phyloP scores from a whole-genome alignment of 2,888 invertebrate species.

The Branchipolynoe longqiensis region DNA sequence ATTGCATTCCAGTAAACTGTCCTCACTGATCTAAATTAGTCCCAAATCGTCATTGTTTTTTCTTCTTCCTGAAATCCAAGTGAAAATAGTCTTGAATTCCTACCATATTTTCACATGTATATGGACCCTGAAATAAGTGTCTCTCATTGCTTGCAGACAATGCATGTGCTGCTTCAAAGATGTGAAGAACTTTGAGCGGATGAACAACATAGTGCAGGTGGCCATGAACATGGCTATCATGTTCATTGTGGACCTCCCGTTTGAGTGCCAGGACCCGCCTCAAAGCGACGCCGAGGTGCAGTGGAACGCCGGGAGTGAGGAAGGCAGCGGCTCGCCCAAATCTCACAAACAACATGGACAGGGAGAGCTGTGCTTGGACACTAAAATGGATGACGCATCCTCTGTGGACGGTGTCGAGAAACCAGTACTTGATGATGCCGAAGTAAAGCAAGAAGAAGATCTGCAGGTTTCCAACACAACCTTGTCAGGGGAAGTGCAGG shows the following conservation, averaged over 20 bases:
- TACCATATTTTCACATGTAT: too few relatives aligned
- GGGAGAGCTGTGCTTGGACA: background rate
- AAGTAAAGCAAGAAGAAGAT: too few relatives aligned
- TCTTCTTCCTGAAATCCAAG: too few relatives aligned
- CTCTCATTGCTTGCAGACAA: slow-evolving; percentile 88
- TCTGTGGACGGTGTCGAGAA: background rate
- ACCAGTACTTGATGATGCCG: too few relatives aligned
- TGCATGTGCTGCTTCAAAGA: slow-evolving; percentile 97
- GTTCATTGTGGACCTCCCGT: slow-evolving; percentile 84
- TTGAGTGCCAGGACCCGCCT: slow-evolving; percentile 65
- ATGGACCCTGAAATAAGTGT: too few relatives aligned
- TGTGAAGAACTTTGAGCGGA: slow-evolving; percentile 94
- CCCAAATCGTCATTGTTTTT: too few relatives aligned
- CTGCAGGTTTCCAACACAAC: background rate
- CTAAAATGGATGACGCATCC: background rate
- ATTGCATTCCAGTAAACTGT: too few relatives aligned
- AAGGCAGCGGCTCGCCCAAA: slow-evolving; percentile 61
- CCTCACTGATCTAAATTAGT: too few relatives aligned
- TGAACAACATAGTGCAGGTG: slow-evolving; percentile 93
- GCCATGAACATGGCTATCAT: slow-evolving; percentile 91
- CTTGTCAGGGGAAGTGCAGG: background rate
- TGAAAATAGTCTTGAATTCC: too few relatives aligned
- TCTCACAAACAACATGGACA: slow-evolving; percentile 59
- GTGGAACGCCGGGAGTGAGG: slow-evolving; percentile 63
- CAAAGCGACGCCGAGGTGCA: slow-evolving; percentile 61